Evolutionary conservation across 2,113 vertebrate genomes (phyloP).

Genomic region (Actenoides lindsayi): DNA sequence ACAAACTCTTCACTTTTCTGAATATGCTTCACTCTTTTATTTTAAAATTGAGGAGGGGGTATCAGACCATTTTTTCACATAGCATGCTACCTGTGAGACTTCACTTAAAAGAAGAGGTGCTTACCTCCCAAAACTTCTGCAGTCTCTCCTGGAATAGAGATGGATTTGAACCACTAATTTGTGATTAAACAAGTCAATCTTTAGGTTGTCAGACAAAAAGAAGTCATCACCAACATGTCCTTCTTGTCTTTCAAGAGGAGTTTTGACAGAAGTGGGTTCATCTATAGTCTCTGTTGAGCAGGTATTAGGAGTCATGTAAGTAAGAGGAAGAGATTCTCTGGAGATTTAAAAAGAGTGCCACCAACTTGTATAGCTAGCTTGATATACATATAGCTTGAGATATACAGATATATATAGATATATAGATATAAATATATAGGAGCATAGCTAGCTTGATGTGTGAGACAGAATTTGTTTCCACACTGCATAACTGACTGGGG

Average conservation of each 20-base stretch:
- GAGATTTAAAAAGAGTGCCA: background rate
- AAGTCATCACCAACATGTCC: background rate
- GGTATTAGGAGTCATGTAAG: background rate
- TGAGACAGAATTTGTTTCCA: background rate
- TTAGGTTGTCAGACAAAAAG: background rate
- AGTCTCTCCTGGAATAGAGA: background rate
- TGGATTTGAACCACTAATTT: background rate
- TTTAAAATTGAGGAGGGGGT: background rate
- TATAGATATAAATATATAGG: too few relatives aligned
- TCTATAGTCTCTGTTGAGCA: background rate
- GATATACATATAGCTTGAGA: too few relatives aligned
- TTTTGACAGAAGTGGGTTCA: background rate
- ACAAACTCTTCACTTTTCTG: background rate
- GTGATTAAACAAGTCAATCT: background rate
- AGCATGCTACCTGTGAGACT: background rate
- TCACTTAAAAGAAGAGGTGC: background rate
- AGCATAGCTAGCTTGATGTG: background rate
- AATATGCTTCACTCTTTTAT: background rate
- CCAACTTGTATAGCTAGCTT: background rate
- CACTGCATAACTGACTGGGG: background rate
- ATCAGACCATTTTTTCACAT: background rate
- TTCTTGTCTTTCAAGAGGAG: background rate
- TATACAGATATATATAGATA: too few relatives aligned
- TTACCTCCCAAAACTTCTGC: background rate
- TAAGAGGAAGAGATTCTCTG: background rate